Evolutionary conservation across 2,888 invertebrate genomes (phyloP).

Genomic region (Oegoconia quadripuncta): DNA sequence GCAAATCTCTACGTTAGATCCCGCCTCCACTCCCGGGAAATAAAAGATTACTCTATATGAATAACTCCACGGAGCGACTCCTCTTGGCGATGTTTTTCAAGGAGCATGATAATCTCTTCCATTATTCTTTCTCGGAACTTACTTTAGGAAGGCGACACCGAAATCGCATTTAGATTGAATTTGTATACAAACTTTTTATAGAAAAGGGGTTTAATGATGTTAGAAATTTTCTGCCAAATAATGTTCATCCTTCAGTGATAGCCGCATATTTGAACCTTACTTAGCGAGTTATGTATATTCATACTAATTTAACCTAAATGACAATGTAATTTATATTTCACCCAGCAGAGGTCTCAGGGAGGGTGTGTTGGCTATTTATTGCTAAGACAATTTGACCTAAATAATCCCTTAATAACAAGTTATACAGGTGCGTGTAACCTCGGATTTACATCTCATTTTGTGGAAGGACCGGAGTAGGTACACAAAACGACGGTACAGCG

Average conservation of each 20-base stretch:
- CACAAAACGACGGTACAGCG: conserved; percentile 10
- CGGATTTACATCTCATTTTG: conserved; percentile 48
- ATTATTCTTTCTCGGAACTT: conserved; percentile 52
- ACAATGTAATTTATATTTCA: not conserved
- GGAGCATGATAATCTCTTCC: conserved; percentile 53
- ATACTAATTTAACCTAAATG: not conserved
- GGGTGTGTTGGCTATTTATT: not conserved
- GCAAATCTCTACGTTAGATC: conserved; percentile 41
- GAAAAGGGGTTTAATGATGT: not conserved
- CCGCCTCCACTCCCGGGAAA: conserved; percentile 51
- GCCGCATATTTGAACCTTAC: too few relatives aligned
- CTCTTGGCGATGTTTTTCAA: conserved; percentile 53
- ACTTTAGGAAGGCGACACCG: conserved; percentile 37
- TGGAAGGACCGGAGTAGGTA: conserved; percentile 30
- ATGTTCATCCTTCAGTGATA: too few relatives aligned
- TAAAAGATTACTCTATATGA: conserved; percentile 59
- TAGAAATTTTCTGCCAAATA: not conserved
- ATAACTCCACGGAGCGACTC: conserved; percentile 45
- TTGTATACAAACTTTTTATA: conserved; percentile 11
- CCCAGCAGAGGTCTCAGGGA: not conserved
- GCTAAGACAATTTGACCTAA: conserved; percentile 13
- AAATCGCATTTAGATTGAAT: conserved; percentile 42
- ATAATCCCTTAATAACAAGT: conserved; percentile 34
- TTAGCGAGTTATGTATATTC: too few relatives aligned
- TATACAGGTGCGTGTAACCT: conserved; percentile 32